Evolutionary conservation across 2,888 invertebrate species (phyloP).

Genomic region (Timema cristinae): DNA sequence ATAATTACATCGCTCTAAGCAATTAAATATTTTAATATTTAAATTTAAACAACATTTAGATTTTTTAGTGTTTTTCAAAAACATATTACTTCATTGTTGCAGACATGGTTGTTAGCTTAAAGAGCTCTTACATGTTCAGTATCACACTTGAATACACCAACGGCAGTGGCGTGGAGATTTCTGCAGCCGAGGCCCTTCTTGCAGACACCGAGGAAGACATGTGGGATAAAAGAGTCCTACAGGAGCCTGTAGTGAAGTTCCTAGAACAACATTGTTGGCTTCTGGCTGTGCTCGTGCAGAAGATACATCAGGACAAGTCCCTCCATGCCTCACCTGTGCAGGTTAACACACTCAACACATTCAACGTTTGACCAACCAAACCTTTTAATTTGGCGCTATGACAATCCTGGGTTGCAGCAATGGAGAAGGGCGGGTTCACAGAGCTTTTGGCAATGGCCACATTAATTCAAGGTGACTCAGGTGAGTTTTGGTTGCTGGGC

Average conservation of each 20-base stretch:
- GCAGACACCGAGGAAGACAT: neutral
- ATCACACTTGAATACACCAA: conserved; percentile 23
- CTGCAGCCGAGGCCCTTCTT: neutral
- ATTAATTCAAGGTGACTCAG: no score
- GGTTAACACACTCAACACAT: neutral
- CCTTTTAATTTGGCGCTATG: no score
- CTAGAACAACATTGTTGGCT: conserved; percentile 65
- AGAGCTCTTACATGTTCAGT: conserved; percentile 15
- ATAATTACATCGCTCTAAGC: no score
- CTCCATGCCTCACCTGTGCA: conserved; percentile 18
- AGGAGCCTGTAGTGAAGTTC: conserved; percentile 42
- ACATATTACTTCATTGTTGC: neutral
- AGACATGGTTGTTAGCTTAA: conserved; percentile 11
- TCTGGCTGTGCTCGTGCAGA: conserved; percentile 62
- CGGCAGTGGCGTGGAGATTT: neutral
- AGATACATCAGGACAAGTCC: conserved; percentile 55
- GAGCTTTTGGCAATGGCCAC: no score
- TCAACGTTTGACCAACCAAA: no score
- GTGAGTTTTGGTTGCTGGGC: no score
- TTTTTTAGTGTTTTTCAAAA: neutral
- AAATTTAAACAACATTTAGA: no score
- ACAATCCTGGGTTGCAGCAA: no score
- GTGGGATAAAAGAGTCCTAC: conserved; percentile 19
- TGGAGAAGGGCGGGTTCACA: no score
- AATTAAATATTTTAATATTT: no score